Conservation (phyloP, 2,797 vertebrate species). For the Sciurus carolinensis region DNA sequence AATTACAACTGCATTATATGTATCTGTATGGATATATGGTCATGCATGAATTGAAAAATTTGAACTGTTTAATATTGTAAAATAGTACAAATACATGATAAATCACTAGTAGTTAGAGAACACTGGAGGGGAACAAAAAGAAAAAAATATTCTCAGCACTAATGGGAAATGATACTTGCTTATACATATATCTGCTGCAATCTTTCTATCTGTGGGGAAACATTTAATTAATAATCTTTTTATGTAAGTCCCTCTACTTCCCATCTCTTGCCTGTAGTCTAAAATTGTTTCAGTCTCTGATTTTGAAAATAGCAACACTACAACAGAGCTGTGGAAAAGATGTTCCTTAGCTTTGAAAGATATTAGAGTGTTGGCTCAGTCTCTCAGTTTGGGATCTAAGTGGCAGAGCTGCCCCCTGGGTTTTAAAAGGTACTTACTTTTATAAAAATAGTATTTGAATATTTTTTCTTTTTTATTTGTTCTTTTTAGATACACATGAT, state of each 20-base stretch:
- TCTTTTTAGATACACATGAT: no score
- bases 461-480: no score
- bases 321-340: slow-evolving; percentile 43
- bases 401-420: not conserved
- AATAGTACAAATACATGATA: slow-evolving; percentile 8
- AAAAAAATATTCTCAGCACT: slow-evolving; percentile 40
- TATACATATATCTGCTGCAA: not conserved
- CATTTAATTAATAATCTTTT: slow-evolving; percentile 70
- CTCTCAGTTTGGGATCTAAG: slow-evolving; percentile 34
- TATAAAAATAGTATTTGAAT: no score
- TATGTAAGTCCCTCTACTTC: slow-evolving; percentile 41
- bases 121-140: slow-evolving; percentile 53
- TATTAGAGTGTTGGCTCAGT: not conserved
- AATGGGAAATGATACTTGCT: slow-evolving; percentile 24
- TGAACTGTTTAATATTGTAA: slow-evolving; percentile 32
- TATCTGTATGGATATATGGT: not conserved
- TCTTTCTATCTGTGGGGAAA: slow-evolving; percentile 46
- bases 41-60: slow-evolving; percentile 56
- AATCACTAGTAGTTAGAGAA: slow-evolving; percentile 39
- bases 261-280: slow-evolving; percentile 52
- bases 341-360: slow-evolving; percentile 37
- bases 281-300: slow-evolving; percentile 66
- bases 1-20: slow-evolving; percentile 28
- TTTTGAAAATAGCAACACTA: slow-evolving; percentile 27
- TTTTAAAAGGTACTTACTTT: not conserved